phyloP scores from a whole-genome alignment of 1,140 invertebrate genomes.

The Himalopsyche phryganea region DNA sequence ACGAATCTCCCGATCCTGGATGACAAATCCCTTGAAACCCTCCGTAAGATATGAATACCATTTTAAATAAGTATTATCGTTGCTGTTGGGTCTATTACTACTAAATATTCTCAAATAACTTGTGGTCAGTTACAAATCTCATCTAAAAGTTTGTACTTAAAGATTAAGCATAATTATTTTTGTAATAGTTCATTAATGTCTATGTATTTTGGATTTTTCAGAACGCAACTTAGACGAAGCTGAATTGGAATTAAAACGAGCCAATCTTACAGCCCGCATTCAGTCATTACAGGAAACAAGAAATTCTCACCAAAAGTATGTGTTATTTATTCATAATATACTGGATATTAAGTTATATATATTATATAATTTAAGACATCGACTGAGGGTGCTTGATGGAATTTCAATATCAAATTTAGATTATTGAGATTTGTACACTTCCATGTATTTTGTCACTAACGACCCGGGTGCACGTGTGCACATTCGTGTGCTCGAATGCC shows the following conservation, averaged over 20 bases:
- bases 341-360: no score
- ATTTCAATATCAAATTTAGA: no score
- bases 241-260: conserved; percentile 67
- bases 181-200: no score
- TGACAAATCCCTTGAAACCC: conserved; percentile 41
- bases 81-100: background rate
- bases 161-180: conserved; percentile 2
- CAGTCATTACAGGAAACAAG: conserved; percentile 67
- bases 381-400: no score
- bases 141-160: background rate
- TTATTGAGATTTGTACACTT: no score
- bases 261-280: conserved; percentile 74
- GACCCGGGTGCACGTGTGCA: no score
- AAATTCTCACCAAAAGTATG: conserved; percentile 62
- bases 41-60: no score
- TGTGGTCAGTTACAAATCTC: background rate
- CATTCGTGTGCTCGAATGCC: no score
- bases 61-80: background rate
- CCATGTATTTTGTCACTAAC: no score
- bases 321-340: background rate
- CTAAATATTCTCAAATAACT: background rate
- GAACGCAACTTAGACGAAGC: conserved; percentile 71
- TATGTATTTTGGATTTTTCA: conserved; percentile 33
- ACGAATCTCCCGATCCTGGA: conserved; percentile 63
- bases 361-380: no score